These are phyloP conservation scores for Apantesis nais DNA, from an alignment of 2,888 invertebrate species.

Conservation along the genomic window DNA sequence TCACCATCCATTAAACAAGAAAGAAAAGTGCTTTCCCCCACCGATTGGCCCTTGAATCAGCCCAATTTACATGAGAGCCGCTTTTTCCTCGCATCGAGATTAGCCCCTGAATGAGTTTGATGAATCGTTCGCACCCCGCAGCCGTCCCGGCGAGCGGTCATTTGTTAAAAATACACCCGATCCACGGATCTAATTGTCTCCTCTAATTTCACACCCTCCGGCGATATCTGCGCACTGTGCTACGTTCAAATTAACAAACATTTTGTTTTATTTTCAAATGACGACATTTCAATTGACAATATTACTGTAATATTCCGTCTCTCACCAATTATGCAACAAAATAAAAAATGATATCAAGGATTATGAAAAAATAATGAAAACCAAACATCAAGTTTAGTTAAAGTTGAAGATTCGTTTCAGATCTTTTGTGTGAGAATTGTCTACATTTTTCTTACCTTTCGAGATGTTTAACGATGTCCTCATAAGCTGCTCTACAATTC, in stretches of 20 bases:
- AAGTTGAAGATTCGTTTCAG: neutral
- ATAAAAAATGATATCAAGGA: neutral
- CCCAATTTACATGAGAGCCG: conserved; percentile 86
- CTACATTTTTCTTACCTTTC: conserved; percentile 90
- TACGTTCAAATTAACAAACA: conserved; percentile 69
- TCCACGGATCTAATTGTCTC: conserved; percentile 85
- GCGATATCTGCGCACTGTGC: conserved; percentile 75
- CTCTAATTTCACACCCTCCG: conserved; percentile 84
- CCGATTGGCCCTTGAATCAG: conserved; percentile 84
- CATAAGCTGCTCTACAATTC: conserved; percentile 97
- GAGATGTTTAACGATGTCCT: conserved; percentile 97
- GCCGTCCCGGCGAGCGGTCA: conserved; percentile 71
- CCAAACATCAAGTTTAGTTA: neutral
- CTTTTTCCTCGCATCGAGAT: conserved; percentile 85
- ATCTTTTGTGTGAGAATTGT: conserved; percentile 14
- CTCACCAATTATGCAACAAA: neutral
- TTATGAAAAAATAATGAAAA: conserved; percentile 2
- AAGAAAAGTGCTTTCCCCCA: conserved; percentile 85
- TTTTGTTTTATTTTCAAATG: conserved; percentile 57
- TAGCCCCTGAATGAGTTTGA: conserved; percentile 85
- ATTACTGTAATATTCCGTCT: neutral
- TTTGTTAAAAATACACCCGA: conserved; percentile 86
- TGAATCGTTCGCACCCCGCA: conserved; percentile 81
- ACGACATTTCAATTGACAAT: conserved; percentile 20
- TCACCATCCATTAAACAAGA: conserved; percentile 86